These are phyloP conservation scores for Xiphydria camelus DNA, from an alignment of 2,888 invertebrate species.

Conservation along the genomic window DNA sequence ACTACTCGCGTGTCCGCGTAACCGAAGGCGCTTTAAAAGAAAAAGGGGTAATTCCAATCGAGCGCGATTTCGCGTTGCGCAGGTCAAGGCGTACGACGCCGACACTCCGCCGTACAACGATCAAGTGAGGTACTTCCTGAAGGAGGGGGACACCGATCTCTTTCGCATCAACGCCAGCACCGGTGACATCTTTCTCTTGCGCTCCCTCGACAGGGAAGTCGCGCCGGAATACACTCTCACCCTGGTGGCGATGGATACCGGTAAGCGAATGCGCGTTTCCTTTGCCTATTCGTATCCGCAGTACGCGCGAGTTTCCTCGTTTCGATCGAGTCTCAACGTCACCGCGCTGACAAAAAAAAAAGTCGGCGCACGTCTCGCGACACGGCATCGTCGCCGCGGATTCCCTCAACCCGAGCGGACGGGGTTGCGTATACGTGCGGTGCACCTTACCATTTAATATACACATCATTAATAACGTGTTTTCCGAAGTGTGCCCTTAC, in stretches of 20 bases:
- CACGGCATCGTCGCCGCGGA: conserved; percentile 1
- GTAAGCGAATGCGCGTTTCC: conserved; percentile 62
- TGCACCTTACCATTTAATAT: conserved; percentile 10
- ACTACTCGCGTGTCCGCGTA: no score
- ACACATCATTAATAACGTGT: conserved; percentile 18
- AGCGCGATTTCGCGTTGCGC: conserved; percentile 45
- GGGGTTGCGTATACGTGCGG: no score
- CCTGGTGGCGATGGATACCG: conserved; percentile 92
- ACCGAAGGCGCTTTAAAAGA: no score
- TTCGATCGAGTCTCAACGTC: no score
- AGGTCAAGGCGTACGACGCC: conserved; percentile 86
- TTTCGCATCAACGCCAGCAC: conserved; percentile 91
- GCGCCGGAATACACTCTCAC: conserved; percentile 84
- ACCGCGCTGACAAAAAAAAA: no score
- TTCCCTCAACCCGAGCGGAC: conserved; percentile 7
- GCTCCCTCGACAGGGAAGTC: conserved; percentile 82
- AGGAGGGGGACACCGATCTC: conserved; percentile 88
- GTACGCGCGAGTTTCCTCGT: no score
- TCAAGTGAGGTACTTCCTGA: conserved; percentile 88
- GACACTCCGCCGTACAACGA: conserved; percentile 90
- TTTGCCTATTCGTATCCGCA: background rate
- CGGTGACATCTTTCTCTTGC: conserved; percentile 84
- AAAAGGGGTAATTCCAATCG: no score
- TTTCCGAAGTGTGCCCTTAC: conserved; percentile 15
- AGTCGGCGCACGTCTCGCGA: no score